Evolutionary conservation across 2,888 invertebrate species (phyloP), one percentile per base, ranked within the genome.

Genomic region (Nemotelus pantherinus): DNA sequence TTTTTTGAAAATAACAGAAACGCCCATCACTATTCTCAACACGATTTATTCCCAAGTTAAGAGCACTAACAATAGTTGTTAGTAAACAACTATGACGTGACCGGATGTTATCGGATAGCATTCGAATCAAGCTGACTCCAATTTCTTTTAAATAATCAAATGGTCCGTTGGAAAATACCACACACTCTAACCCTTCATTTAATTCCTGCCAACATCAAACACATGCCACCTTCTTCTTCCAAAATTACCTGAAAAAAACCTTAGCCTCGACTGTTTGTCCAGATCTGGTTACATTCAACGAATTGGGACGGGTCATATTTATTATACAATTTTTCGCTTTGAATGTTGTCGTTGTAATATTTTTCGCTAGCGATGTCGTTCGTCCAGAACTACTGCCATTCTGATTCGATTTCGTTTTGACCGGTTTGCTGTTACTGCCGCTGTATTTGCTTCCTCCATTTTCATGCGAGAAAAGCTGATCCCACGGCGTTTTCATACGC

Each of bases 201-300:
- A 25, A 25, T 25, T 25, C 25, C 25, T 25, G 25, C 25, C 25
- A 25, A 25, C 25, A 25, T 25, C 25, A 25, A 25, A 25, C 25
- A 25, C 25, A 25, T 25, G 25, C 25, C 25, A 25, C 25, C 25
- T 25, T 53, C 7, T 53, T 53, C 53, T 7, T 53, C 1, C 6
- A 53, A 10, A 81, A 82, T 82, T 86, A 86, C 86, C 86, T 84
- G 82, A 86, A 84, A 83, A 85, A 86, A 79, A 84, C 80, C 84
- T 85, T 85, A 79, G 86, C 84, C 82, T 85, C 85, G 81, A 84
- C 84, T 77, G 83, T 82, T 80, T 86, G 85, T 81, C 85, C 84
- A 82, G 86, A 85, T 77, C 83, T 84, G 78, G 82, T 84, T 68
- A 86, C 87, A 82, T 86, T 86, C 71, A 86, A 82, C 10, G 86